Base-by-base conservation (phyloP, 2,888 invertebrate species). In the Melanophora roralis region DNA sequence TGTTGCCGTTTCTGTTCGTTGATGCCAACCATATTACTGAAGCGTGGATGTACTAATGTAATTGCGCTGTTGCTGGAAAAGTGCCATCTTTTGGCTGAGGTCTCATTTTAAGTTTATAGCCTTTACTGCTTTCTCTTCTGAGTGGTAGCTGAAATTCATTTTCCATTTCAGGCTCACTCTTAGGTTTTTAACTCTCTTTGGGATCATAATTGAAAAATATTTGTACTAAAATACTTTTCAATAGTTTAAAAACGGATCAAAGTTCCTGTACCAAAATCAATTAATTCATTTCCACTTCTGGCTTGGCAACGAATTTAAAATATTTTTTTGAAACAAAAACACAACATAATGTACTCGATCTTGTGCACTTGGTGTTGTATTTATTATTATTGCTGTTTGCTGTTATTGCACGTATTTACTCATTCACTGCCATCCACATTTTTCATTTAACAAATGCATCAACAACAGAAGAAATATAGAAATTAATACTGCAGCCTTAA, bases 371-470 rank as follows among this genome's bases (percentile, higher is more conserved):
- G 64, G 64, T 68, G 55, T 40, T 60, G 23, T 40, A 27, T 53
- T 23, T 47, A 11, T 49, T 49, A 27, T 34, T 65, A 65, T 51
- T 51, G 34, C 14, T 40, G 12, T 43, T 67, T 38, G 27, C 27
- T 68, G 40, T 72, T 67, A 62, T 72, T 80, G 80, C 76, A 80
- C 80, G 76, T 80, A 76, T 62, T 49, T 57, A 27, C 32, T 57
- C 34, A 73, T 59, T 65, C 68, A 78, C 73, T 78, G 65, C 40
- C 65, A 47, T 62, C 12, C 53, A 60, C 21, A 67, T 51, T 67
- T 43, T 67, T 72, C n/a, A 49, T 57, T 57, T 47, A 59, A 34
- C 21, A 14, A 55, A 38, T 45, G 47, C 19, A 60, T 32, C n/a
- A 47, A 55, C 53, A 16, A 36, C 49, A 55, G 8, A 38, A 57